Evolutionary conservation across 2,888 invertebrate genomes (phyloP).

Genomic region (Rhabditoides inermis): DNA sequence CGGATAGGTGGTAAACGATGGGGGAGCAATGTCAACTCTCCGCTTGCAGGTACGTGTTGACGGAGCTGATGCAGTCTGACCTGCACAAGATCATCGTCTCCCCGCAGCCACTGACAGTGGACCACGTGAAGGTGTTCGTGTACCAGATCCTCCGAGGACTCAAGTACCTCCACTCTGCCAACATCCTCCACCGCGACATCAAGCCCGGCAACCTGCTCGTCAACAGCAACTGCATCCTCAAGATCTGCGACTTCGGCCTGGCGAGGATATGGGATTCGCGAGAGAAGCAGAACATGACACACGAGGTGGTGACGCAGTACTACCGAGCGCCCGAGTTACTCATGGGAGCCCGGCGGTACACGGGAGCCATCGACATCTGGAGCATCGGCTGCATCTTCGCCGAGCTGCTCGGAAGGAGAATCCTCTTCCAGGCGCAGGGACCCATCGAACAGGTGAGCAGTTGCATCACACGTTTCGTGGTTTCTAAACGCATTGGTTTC

Average conservation of each 20-base stretch:
- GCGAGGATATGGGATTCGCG: conserved; percentile 94
- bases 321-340: conserved; percentile 96
- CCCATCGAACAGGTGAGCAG: conserved; percentile 80
- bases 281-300: conserved; percentile 88
- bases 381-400: conserved; percentile 99
- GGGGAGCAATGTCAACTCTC: not conserved
- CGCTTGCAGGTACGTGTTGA: conserved; percentile 83
- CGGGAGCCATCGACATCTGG: conserved; percentile 95
- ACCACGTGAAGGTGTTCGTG: conserved; percentile 99
- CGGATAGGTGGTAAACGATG: too few species aligned
- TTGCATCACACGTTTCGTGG: not conserved
- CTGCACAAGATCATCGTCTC: conserved; percentile 99
- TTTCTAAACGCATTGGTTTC: conserved; percentile 37
- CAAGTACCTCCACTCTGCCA: conserved; percentile 95
- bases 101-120: conserved; percentile 92
- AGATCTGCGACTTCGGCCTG: conserved; percentile 98
- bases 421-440: conserved; percentile 94
- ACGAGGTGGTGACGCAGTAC: conserved; percentile 99
- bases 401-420: conserved; percentile 84
- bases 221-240: conserved; percentile 96
- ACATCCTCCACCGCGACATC: conserved; percentile 94
- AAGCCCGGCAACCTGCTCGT: conserved; percentile 97
- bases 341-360: conserved; percentile 83
- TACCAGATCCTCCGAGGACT: conserved; percentile 97
- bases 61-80: conserved; percentile 97